A percentile compares a stretch with the other conserved stretches of the same genome.
These are phyloP conservation scores for Hemibagrus guttatus DNA, from an alignment of 2,797 vertebrate species.

Conservation along the genomic window DNA sequence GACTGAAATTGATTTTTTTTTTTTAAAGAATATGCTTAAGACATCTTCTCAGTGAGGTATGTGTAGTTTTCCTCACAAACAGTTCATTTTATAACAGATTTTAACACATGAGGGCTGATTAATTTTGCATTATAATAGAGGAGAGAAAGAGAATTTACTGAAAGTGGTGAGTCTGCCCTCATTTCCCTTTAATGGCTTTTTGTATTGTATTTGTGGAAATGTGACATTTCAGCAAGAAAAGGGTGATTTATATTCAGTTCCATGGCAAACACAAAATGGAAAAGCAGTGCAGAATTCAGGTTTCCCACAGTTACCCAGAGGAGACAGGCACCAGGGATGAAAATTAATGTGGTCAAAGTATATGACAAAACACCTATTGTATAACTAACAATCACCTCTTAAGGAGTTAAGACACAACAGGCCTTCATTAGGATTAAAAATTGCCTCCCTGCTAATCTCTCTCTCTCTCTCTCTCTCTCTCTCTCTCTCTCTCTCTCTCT, in stretches of 20 bases:
- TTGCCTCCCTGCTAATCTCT: neutral
- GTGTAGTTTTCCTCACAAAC: neutral
- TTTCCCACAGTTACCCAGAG: neutral
- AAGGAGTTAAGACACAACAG: conserved; percentile 45
- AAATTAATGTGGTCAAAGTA: conserved; percentile 35
- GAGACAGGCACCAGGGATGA: conserved; percentile 15
- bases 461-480: neutral
- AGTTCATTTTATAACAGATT: neutral
- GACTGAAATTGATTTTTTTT: neutral
- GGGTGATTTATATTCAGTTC: conserved; percentile 22
- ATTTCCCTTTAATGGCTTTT: neutral
- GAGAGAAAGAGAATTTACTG: conserved; percentile 26
- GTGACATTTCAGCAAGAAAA: conserved; percentile 43
- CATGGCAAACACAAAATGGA: neutral
- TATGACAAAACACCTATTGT: conserved; percentile 25
- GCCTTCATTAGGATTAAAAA: conserved; percentile 49
- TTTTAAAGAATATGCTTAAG: too few species aligned
- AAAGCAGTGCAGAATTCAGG: conserved; percentile 13
- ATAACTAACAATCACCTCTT: conserved; percentile 41
- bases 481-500: neutral
- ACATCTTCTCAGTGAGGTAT: neutral
- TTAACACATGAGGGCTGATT: neutral
- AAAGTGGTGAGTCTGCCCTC: conserved; percentile 29
- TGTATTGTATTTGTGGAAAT: conserved; percentile 39
- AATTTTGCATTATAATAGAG: conserved; percentile 28